Evolutionary conservation across 2,888 invertebrate species (phyloP).

Genomic region (Alentia gelatinosa): DNA sequence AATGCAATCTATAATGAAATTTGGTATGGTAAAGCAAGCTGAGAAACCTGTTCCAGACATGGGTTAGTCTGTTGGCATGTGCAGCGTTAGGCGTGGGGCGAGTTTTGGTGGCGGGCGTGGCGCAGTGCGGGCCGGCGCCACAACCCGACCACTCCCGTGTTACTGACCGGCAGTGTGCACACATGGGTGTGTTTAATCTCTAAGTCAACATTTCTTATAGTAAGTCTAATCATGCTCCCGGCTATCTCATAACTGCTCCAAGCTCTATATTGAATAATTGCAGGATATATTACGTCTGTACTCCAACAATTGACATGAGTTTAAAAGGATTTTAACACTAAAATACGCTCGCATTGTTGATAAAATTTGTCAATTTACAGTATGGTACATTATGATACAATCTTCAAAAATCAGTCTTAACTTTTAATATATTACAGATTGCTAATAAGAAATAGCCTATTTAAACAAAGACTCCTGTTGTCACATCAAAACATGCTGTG

Average conservation of each 20-base stretch:
- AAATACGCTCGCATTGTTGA: neutral
- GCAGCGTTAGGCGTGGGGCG: neutral
- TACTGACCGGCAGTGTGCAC: conserved; percentile 28
- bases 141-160: neutral
- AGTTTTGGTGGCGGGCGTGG: neutral
- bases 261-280: neutral
- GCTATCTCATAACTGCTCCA: neutral
- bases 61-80: neutral
- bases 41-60: neutral
- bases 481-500: too few species aligned
- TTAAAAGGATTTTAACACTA: neutral
- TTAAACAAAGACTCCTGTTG: too few species aligned
- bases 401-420: too few species aligned
- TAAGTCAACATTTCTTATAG: neutral
- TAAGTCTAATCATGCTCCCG: neutral
- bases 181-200: neutral
- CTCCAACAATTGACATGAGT: neutral
- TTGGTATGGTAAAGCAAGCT: too few species aligned
- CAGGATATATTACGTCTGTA: neutral
- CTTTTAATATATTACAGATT: too few species aligned
- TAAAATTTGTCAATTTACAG: neutral
- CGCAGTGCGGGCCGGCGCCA: neutral
- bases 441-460: too few species aligned
- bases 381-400: neutral
- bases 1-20: too few species aligned